Percentiles rank a stretch among this genome's conserved stretches.
Conservation (phyloP, 2,797 vertebrate genomes). For the Danio tinwini region DNA sequence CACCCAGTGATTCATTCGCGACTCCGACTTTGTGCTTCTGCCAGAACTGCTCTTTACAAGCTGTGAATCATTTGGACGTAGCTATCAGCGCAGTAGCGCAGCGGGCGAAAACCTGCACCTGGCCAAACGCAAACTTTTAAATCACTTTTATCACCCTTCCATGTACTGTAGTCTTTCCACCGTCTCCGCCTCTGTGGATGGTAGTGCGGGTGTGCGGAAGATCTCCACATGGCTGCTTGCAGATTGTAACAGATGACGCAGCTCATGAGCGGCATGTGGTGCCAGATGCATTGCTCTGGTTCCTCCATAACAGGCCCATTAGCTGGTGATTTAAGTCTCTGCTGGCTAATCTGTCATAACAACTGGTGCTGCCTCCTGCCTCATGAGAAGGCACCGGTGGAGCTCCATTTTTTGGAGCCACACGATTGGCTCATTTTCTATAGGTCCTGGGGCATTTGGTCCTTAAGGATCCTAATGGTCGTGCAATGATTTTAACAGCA, state of each 20-base stretch:
- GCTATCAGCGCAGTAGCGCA: slow-evolving; percentile 54
- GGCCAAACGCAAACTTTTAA: slow-evolving; percentile 62
- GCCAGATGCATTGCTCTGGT: slow-evolving; percentile 60
- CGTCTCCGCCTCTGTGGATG: slow-evolving; percentile 36
- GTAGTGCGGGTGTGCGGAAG: slow-evolving; percentile 32
- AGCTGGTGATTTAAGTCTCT: slow-evolving; percentile 67
- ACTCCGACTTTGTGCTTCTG: slow-evolving; percentile 25
- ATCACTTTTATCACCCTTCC: slow-evolving; percentile 49
- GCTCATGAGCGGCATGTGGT: slow-evolving; percentile 51
- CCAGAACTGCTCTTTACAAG: slow-evolving; percentile 42
- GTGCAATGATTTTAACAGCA: slow-evolving; percentile 31
- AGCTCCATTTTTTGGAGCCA: slow-evolving; percentile 41
- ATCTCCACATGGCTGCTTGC: slow-evolving; percentile 42
- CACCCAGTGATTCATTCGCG: slow-evolving; percentile 51
- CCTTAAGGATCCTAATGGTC: slow-evolving; percentile 14
- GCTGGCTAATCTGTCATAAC: slow-evolving; percentile 64
- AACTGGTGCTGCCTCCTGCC: slow-evolving; percentile 31
- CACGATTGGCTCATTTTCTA: slow-evolving; percentile 36
- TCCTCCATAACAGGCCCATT: slow-evolving; percentile 65
- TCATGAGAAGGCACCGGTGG: slow-evolving; percentile 37
- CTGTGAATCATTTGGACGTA: slow-evolving; percentile 59
- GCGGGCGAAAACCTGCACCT: slow-evolving; percentile 42
- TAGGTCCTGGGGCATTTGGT: slow-evolving; percentile 20
- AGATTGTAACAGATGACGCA: slow-evolving; percentile 58
- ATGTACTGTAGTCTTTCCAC: slow-evolving; percentile 29